Evolutionary conservation across 2,113 vertebrate species (phyloP).

Genomic region (Dromaius novaehollandiae): DNA sequence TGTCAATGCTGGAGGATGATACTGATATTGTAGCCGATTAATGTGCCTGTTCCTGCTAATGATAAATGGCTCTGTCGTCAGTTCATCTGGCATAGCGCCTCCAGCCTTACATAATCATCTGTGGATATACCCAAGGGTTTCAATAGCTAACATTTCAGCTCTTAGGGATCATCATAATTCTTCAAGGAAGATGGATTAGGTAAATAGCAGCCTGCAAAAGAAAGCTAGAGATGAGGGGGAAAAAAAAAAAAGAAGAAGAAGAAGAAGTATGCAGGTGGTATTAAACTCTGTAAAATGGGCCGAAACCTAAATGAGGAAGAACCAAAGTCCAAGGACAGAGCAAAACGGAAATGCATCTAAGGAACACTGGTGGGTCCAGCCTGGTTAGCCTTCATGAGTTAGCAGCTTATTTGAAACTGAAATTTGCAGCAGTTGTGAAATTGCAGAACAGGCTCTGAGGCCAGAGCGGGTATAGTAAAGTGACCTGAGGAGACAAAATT

Average conservation of each 20-base stretch:
- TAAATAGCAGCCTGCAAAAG: not conserved
- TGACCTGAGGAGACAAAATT: conserved; percentile 24
- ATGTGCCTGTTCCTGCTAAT: conserved; percentile 28
- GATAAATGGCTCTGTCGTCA: conserved; percentile 48
- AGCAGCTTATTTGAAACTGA: conserved; percentile 7
- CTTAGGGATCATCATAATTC: conserved; percentile 10
- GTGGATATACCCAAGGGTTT: conserved; percentile 31
- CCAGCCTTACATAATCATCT: conserved; percentile 10
- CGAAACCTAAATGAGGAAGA: not conserved
- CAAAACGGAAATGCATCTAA: not conserved
- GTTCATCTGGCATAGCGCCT: conserved; percentile 10
- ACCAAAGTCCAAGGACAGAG: not conserved
- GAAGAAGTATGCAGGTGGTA: not conserved
- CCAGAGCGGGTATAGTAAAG: not conserved
- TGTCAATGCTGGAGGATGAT: not conserved
- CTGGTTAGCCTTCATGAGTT: not conserved
- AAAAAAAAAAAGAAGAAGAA: not conserved
- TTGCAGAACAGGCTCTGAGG: conserved; percentile 43
- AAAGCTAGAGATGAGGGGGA: not conserved
- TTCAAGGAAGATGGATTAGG: conserved; percentile 27
- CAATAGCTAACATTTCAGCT: not conserved
- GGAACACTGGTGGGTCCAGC: not conserved
- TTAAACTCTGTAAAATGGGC: not conserved
- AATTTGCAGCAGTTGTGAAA: conserved; percentile 31
- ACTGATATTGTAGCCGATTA: conserved; percentile 30